phyloP scores from a whole-genome alignment of 2,797 vertebrate genomes.

The Chaetophractus vellerosus region DNA sequence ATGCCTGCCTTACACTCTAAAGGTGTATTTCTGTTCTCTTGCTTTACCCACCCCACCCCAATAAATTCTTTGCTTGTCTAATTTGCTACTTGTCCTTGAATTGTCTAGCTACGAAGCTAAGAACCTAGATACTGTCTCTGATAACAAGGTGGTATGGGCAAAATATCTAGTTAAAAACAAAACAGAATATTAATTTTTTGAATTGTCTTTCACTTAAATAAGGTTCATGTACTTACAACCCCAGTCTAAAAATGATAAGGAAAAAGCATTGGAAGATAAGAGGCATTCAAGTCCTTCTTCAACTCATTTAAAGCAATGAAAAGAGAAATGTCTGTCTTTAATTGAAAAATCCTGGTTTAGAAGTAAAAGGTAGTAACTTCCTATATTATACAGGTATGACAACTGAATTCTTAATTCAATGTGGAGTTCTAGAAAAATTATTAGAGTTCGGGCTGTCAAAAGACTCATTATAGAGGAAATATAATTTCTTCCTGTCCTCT shows the following conservation, averaged over 20 bases:
- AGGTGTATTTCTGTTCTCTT: too few species aligned
- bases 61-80: too few species aligned
- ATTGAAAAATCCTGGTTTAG: slow-evolving; percentile 46
- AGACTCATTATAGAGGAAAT: slow-evolving; percentile 56
- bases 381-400: not conserved
- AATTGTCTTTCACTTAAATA: slow-evolving; percentile 10
- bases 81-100: too few species aligned
- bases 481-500: slow-evolving; percentile 60
- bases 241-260: not conserved
- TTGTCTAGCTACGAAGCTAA: too few species aligned
- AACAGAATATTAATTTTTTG: slow-evolving; percentile 41
- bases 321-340: slow-evolving; percentile 39
- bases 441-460: slow-evolving; percentile 53
- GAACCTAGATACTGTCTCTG: too few species aligned
- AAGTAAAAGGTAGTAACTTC: slow-evolving; percentile 48
- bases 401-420: slow-evolving; percentile 68
- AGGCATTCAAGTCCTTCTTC: not conserved
- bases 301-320: slow-evolving; percentile 22
- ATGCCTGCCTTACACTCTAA: too few species aligned
- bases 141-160: not conserved
- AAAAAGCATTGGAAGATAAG: not conserved
- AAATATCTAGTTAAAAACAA: slow-evolving; percentile 48
- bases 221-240: not conserved
- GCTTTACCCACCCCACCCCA: too few species aligned
- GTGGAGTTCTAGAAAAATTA: slow-evolving; percentile 57